Conservation (phyloP, 2,888 invertebrate species). For the Noctua comes region DNA sequence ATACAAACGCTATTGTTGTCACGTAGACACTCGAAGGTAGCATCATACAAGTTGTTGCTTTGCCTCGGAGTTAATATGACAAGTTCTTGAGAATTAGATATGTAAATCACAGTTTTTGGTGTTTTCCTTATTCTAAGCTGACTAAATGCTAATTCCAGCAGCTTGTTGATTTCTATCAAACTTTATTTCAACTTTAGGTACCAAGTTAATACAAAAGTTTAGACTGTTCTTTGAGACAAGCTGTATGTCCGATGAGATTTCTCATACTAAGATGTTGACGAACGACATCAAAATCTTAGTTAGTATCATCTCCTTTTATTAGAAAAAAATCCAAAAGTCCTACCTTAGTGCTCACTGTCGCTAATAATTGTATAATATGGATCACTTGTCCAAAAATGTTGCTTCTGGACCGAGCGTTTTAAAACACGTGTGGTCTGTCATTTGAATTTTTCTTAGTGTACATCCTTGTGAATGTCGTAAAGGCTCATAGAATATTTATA, state of each 20-base stretch:
- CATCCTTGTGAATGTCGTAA: not conserved
- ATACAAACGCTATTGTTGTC: slow-evolving; percentile 22
- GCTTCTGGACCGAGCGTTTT: not conserved
- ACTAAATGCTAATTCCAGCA: not conserved
- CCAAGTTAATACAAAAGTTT: not conserved
- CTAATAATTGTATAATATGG: not conserved
- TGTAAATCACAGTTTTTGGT: not conserved
- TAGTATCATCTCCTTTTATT: not conserved
- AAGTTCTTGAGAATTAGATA: not conserved
- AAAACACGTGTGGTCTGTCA: not conserved
- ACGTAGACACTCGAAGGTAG: slow-evolving; percentile 25
- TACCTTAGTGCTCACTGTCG: not conserved
- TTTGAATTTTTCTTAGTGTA: not conserved
- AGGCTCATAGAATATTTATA: not conserved
- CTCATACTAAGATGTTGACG: no score
- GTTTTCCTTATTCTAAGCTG: not conserved
- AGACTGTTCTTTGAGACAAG: not conserved
- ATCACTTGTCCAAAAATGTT: not conserved
- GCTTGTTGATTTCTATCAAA: not conserved
- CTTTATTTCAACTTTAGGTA: not conserved
- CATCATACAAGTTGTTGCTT: not conserved
- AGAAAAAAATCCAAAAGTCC: not conserved
- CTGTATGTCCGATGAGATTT: not conserved
- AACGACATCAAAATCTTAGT: not conserved
- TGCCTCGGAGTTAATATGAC: not conserved